phyloP scores from a whole-genome alignment of 2,113 vertebrate genomes.

The Semnornis frantzii region DNA sequence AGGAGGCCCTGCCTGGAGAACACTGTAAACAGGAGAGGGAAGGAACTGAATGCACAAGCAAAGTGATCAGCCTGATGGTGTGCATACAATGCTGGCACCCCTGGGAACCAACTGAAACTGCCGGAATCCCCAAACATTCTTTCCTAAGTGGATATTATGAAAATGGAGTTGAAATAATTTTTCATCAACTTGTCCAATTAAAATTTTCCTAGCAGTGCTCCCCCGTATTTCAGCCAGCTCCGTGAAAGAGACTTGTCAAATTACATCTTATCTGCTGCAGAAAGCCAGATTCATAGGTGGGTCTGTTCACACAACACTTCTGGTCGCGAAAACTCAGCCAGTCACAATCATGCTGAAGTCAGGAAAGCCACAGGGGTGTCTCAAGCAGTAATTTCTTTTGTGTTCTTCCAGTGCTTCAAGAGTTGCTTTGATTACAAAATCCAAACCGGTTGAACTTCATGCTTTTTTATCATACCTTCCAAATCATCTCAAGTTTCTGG shows the following conservation, averaged over 20 bases:
- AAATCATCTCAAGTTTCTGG: neutral
- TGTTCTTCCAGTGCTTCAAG: neutral
- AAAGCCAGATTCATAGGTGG: neutral
- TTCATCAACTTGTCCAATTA: slow-evolving; percentile 7
- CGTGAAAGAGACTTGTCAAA: neutral
- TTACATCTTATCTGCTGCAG: neutral
- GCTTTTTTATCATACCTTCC: neutral
- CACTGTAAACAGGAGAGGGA: neutral
- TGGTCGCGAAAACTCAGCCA: neutral
- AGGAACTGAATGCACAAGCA: neutral
- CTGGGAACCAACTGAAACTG: neutral
- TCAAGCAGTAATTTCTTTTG: neutral
- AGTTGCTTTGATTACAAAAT: neutral
- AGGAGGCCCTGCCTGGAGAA: neutral
- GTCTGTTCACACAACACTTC: neutral
- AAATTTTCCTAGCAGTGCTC: neutral
- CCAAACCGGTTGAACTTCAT: slow-evolving; percentile 34
- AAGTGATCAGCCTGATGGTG: neutral
- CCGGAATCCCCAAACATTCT: neutral
- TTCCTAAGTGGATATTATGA: neutral
- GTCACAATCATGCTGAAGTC: neutral
- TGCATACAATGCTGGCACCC: neutral
- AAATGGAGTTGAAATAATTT: neutral
- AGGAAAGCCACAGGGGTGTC: neutral
- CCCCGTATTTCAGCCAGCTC: neutral